These are phyloP conservation scores for Amazona guildingii DNA, from an alignment of 2,113 vertebrate species.

Conservation along the genomic window DNA sequence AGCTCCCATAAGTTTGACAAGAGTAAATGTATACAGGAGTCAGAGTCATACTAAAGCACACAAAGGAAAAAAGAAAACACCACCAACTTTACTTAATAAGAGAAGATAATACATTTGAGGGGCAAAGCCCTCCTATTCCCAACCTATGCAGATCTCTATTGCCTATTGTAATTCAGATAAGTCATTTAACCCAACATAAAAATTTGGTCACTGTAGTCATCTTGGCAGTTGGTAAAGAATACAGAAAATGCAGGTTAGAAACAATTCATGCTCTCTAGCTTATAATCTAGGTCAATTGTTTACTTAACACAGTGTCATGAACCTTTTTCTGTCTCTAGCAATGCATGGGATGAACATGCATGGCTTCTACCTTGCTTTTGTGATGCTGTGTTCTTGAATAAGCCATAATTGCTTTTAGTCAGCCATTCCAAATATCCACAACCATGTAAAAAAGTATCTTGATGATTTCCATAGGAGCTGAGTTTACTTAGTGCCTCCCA, in stretches of 20 bases:
- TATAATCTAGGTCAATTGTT: neutral
- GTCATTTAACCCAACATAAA: neutral
- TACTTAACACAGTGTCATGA: neutral
- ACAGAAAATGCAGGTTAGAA: neutral
- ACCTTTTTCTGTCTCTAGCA: neutral
- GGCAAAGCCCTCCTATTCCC: neutral
- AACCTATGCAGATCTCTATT: neutral
- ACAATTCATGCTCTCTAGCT: neutral
- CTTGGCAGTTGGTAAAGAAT: neutral
- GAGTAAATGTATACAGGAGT: neutral
- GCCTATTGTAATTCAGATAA: neutral
- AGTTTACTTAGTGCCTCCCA: neutral
- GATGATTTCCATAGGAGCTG: neutral
- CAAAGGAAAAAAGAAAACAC: neutral
- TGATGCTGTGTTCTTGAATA: neutral
- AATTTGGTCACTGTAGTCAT: neutral
- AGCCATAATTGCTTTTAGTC: neutral
- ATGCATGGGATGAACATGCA: accelerated
- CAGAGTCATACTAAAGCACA: neutral
- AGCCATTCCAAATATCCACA: neutral
- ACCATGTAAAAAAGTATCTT: neutral
- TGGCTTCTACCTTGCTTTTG: neutral
- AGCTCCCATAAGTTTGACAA: neutral
- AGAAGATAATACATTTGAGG: neutral
- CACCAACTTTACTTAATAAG: neutral